Evolutionary conservation across 2,797 vertebrate species (phyloP).

Genomic region (Scarus forsteni): DNA sequence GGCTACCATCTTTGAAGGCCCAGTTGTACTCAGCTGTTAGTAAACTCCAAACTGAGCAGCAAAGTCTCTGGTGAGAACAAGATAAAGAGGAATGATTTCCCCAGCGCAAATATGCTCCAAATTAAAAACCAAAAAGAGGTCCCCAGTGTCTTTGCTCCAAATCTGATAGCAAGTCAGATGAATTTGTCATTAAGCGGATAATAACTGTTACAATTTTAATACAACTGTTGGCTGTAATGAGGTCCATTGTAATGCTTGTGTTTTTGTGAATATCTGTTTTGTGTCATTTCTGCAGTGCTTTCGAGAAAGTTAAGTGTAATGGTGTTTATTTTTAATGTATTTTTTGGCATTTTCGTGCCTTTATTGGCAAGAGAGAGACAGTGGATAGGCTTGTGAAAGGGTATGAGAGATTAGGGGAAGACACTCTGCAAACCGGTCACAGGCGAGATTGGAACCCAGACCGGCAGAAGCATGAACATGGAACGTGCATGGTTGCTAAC

Average conservation of each 20-base stretch:
- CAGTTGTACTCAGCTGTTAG: slow-evolving; percentile 72
- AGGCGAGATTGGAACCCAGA: no score
- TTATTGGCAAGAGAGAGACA: no score
- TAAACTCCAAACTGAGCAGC: slow-evolving; percentile 75
- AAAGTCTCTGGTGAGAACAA: slow-evolving; percentile 64
- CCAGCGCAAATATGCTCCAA: slow-evolving; percentile 84
- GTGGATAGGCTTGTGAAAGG: no score
- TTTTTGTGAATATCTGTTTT: slow-evolving; percentile 52
- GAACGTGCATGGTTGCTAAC: no score
- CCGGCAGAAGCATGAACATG: no score
- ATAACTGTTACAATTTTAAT: slow-evolving; percentile 58
- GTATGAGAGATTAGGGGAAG: no score
- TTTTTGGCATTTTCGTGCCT: no score
- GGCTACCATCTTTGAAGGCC: slow-evolving; percentile 47
- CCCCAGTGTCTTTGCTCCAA: slow-evolving; percentile 75
- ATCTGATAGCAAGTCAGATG: slow-evolving; percentile 73
- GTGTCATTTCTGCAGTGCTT: slow-evolving; percentile 15
- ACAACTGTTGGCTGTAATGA: slow-evolving; percentile 51
- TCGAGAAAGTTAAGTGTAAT: slow-evolving; percentile 15
- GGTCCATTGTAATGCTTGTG: slow-evolving; percentile 39
- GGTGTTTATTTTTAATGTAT: no score
- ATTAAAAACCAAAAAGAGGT: slow-evolving; percentile 81
- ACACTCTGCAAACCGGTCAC: no score
- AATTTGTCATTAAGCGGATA: slow-evolving; percentile 81
- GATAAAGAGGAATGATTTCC: slow-evolving; percentile 82